These are phyloP conservation scores for Nomada goodeniana DNA, from an alignment of 2,888 invertebrate genomes.

Conservation along the genomic window DNA sequence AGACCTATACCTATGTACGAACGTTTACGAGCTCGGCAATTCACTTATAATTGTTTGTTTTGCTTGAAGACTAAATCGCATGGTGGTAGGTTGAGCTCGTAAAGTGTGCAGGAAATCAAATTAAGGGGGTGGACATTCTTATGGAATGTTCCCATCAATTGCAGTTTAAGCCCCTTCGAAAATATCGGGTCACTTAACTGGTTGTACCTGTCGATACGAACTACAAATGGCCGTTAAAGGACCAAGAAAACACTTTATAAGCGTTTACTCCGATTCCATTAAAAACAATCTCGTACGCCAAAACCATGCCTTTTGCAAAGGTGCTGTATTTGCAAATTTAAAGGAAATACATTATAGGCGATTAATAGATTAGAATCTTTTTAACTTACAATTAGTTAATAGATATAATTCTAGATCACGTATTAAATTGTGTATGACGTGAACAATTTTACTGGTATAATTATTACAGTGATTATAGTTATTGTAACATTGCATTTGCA, in stretches of 20 bases:
- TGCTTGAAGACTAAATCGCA: background rate
- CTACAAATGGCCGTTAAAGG: background rate
- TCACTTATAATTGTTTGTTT: background rate
- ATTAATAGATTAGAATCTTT: too few species aligned
- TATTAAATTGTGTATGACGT: too few species aligned
- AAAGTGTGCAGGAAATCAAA: background rate
- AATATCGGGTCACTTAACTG: conserved; percentile 12
- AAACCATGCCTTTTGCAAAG: background rate
- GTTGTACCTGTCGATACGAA: conserved; percentile 12
- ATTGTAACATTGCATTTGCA: too few species aligned
- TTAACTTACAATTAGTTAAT: too few species aligned
- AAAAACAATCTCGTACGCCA: background rate
- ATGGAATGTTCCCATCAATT: conserved; percentile 6
- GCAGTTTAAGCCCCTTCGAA: background rate
- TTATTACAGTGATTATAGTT: too few species aligned
- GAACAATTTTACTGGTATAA: too few species aligned
- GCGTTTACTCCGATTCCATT: background rate
- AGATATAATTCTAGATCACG: too few species aligned
- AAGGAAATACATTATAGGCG: too few species aligned
- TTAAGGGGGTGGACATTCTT: conserved; percentile 5
- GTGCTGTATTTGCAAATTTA: too few species aligned
- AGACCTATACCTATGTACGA: background rate
- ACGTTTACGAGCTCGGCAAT: background rate
- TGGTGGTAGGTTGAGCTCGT: too few species aligned
- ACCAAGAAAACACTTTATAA: conserved; percentile 13